These are phyloP conservation scores for Philaenus spumarius DNA, from an alignment of 1,140 invertebrate species.

Conservation along the genomic window DNA sequence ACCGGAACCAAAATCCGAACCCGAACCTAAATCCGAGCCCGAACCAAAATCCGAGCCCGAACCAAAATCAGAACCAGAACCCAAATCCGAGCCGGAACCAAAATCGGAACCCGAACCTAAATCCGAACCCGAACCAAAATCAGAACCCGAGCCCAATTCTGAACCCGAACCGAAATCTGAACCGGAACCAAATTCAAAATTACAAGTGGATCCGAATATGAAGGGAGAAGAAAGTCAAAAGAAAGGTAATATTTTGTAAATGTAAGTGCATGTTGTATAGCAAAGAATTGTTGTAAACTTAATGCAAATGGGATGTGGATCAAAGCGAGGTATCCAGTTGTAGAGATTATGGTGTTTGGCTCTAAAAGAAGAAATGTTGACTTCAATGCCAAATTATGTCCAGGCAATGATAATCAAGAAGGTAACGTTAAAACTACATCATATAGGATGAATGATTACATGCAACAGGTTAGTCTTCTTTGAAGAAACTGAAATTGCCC, in stretches of 20 bases:
- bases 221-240: not conserved
- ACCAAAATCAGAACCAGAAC: conserved; percentile 31
- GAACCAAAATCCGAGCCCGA: conserved; percentile 37
- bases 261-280: not conserved
- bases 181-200: conserved; percentile 35
- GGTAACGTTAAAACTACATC: too few relatives aligned
- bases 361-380: too few relatives aligned
- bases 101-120: conserved; percentile 45
- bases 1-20: conserved; percentile 38
- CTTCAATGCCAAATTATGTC: too few relatives aligned
- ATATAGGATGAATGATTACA: too few relatives aligned
- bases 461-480: too few relatives aligned
- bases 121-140: conserved; percentile 41
- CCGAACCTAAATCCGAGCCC: conserved; percentile 39
- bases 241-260: not conserved
- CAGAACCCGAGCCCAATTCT: conserved; percentile 37
- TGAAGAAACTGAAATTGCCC: too few relatives aligned
- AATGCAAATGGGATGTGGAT: too few relatives aligned
- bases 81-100: conserved; percentile 40
- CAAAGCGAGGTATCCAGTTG: too few relatives aligned
- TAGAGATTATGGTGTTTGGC: too few relatives aligned
- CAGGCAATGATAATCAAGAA: too few relatives aligned
- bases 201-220: not conserved
- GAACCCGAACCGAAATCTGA: conserved; percentile 39
- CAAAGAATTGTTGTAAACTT: not conserved